Percentiles rank a stretch among this genome's conserved stretches.
These are phyloP conservation scores for Macquaria ambigua DNA, from an alignment of 2,113 vertebrate species.

Conservation along the genomic window DNA sequence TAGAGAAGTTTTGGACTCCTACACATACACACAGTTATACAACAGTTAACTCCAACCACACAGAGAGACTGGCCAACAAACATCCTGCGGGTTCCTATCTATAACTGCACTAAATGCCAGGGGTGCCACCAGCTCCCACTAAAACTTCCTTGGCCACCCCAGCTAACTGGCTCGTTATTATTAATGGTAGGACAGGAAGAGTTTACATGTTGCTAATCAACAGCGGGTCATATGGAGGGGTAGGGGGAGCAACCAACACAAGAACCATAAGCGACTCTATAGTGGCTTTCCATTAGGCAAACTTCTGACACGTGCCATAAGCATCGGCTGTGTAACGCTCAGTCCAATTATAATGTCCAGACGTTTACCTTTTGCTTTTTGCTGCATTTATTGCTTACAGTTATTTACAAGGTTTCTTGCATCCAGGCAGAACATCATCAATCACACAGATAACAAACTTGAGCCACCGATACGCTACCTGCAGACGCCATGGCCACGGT, in stretches of 20 bases:
- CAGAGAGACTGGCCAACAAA: slow-evolving; percentile 21
- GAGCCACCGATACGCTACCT: too few relatives aligned
- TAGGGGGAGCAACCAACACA: neutral
- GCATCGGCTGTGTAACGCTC: too few relatives aligned
- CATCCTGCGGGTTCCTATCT: slow-evolving; percentile 30
- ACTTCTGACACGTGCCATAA: too few relatives aligned
- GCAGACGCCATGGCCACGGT: too few relatives aligned
- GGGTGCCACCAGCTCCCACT: slow-evolving; percentile 36
- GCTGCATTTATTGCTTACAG: too few relatives aligned
- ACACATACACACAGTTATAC: slow-evolving; percentile 60
- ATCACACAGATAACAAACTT: too few relatives aligned
- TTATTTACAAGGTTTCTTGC: too few relatives aligned
- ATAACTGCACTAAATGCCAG: slow-evolving; percentile 35
- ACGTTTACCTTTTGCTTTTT: too few relatives aligned
- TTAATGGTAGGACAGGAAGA: neutral
- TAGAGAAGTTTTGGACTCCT: slow-evolving; percentile 63
- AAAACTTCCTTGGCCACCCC: neutral
- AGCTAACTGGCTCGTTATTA: neutral
- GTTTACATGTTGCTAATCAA: neutral
- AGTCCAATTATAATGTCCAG: too few relatives aligned
- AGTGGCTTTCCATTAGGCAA: too few relatives aligned
- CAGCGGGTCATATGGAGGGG: neutral
- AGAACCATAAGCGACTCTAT: neutral
- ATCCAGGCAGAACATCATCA: too few relatives aligned
- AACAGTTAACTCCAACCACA: slow-evolving; percentile 42